These are phyloP conservation scores for Craseonycteris thonglongyai DNA, from an alignment of 2,113 vertebrate genomes.

Conservation along the genomic window DNA sequence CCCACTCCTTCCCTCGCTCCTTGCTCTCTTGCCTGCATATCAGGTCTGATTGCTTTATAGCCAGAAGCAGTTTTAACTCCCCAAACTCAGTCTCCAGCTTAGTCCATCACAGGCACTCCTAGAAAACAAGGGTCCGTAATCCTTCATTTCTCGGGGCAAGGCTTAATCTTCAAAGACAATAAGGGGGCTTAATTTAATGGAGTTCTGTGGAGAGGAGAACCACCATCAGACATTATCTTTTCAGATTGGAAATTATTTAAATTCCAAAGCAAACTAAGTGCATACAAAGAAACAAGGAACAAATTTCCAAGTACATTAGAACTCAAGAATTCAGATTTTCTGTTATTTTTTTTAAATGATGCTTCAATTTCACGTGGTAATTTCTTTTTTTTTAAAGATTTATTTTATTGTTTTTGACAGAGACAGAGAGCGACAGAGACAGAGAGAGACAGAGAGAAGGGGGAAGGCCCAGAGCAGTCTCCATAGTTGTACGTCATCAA, in stretches of 20 bases:
- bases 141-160: not conserved
- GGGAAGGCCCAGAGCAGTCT: too few species aligned
- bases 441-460: too few species aligned
- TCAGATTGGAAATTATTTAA: conserved; percentile 15
- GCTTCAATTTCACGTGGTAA: not conserved
- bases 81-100: not conserved
- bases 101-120: not conserved
- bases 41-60: not conserved
- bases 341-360: not conserved
- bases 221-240: not conserved
- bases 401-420: too few species aligned
- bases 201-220: not conserved
- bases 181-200: not conserved
- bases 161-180: not conserved
- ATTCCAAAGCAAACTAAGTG: not conserved
- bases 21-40: not conserved
- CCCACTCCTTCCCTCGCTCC: too few species aligned
- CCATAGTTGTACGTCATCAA: too few species aligned
- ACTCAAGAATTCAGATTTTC: not conserved
- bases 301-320: not conserved
- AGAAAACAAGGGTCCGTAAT: not conserved
- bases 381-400: too few species aligned
- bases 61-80: not conserved
- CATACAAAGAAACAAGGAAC: not conserved
- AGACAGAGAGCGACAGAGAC: too few species aligned